These are phyloP conservation scores for Aphodius granarius DNA, from an alignment of 2,888 invertebrate genomes.

Conservation along the genomic window DNA sequence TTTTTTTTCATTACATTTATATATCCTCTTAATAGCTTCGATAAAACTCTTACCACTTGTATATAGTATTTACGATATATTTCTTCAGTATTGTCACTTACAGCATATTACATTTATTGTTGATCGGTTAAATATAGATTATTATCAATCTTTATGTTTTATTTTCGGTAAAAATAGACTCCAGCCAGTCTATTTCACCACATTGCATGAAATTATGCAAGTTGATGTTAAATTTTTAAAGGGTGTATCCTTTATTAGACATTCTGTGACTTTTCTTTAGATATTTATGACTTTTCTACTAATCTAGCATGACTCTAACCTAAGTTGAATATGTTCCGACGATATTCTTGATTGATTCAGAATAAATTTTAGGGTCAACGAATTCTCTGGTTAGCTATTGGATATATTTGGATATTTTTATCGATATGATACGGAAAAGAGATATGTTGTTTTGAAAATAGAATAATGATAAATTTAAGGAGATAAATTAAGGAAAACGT, in stretches of 20 bases:
- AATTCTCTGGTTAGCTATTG: too few relatives aligned
- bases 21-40: too few relatives aligned
- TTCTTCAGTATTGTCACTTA: constrained; percentile 43
- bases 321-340: constrained; percentile 47
- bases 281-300: neutral
- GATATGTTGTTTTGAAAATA: constrained; percentile 5
- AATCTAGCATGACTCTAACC: constrained; percentile 13
- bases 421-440: neutral
- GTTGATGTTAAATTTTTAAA: neutral
- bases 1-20: constrained; percentile 35
- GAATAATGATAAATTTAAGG: too few relatives aligned
- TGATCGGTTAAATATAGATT: constrained; percentile 32
- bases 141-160: neutral
- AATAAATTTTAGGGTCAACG: neutral
- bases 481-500: neutral
- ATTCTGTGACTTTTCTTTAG: neutral
- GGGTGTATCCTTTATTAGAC: too few relatives aligned
- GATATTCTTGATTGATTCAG: constrained; percentile 51
- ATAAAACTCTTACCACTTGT: constrained; percentile 18
- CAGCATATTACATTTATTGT: constrained; percentile 41
- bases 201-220: neutral
- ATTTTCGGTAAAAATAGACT: neutral
- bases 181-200: constrained; percentile 7
- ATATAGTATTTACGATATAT: constrained; percentile 20
- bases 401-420: constrained; percentile 16